Conservation (phyloP, 2,797 vertebrate genomes). For the Linurgus olivaceus region DNA sequence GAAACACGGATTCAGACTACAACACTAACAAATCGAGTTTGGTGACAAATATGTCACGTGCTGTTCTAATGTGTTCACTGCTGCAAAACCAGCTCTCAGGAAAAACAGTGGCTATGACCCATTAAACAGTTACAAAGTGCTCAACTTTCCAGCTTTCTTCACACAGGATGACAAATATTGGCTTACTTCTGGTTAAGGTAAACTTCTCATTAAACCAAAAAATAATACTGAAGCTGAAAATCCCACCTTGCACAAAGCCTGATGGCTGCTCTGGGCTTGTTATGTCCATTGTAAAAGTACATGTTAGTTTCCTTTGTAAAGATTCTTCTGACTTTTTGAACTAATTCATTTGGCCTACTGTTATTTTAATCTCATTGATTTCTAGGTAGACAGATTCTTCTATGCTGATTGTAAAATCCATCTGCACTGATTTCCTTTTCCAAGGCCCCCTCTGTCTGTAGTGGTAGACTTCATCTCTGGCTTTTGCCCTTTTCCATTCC, state of each 20-base stretch:
- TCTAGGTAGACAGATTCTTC: neutral
- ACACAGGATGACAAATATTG: neutral
- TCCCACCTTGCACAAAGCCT: neutral
- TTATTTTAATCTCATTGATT: neutral
- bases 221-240: neutral
- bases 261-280: neutral
- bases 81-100: neutral
- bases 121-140: neutral
- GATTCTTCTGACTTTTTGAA: neutral
- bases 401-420: neutral
- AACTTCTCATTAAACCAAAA: neutral
- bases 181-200: neutral
- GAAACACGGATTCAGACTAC: neutral
- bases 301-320: neutral
- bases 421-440: neutral
- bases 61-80: neutral
- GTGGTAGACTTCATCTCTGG: neutral
- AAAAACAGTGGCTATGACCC: neutral
- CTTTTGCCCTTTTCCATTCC: neutral
- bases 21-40: neutral
- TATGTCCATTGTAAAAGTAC: neutral
- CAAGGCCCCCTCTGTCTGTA: neutral
- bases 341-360: neutral
- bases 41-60: fast-evolving
- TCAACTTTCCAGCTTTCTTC: neutral